A percentile compares a stretch with the other conserved stretches of the same genome.
Conservation (phyloP, 1,140 invertebrate species). For the Acromyrmex heyeri region DNA sequence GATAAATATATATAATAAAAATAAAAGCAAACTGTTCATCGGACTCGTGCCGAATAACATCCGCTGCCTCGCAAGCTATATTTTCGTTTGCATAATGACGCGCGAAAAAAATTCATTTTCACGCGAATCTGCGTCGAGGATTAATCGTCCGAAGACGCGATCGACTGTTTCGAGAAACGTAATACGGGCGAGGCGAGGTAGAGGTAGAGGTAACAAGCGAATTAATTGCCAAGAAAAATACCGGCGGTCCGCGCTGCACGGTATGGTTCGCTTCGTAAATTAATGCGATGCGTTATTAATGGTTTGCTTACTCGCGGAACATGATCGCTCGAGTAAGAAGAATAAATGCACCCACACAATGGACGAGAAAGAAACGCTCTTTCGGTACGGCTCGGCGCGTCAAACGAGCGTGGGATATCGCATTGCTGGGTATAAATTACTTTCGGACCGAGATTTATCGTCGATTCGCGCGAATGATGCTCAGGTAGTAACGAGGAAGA, state of each 20-base stretch:
- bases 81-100: constrained; percentile 56
- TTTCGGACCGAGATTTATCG: constrained; percentile 48
- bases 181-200: not conserved
- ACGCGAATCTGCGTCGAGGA: constrained; percentile 5
- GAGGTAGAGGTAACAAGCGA: constrained; percentile 41
- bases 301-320: constrained; percentile 46
- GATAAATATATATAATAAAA: constrained; percentile 39
- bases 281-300: constrained; percentile 59
- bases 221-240: constrained; percentile 62
- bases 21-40: constrained; percentile 11
- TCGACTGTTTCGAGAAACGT: constrained; percentile 53
- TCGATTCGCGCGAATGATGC: constrained; percentile 19
- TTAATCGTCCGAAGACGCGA: constrained; percentile 55
- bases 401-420: constrained; percentile 34
- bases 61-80: constrained; percentile 14
- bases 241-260: not conserved
- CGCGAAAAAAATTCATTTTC: constrained; percentile 55
- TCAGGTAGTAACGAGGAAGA: constrained; percentile 21
- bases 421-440: constrained; percentile 41
- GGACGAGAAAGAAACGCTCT: constrained; percentile 16
- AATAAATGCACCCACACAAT: constrained; percentile 27
- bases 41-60: not conserved
- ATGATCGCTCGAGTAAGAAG: constrained; percentile 42
- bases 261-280: constrained; percentile 49
- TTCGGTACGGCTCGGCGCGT: constrained; percentile 1